These are phyloP conservation scores for Odontocolon sp. DNA, from an alignment of 2,888 invertebrate genomes.

Conservation along the genomic window DNA sequence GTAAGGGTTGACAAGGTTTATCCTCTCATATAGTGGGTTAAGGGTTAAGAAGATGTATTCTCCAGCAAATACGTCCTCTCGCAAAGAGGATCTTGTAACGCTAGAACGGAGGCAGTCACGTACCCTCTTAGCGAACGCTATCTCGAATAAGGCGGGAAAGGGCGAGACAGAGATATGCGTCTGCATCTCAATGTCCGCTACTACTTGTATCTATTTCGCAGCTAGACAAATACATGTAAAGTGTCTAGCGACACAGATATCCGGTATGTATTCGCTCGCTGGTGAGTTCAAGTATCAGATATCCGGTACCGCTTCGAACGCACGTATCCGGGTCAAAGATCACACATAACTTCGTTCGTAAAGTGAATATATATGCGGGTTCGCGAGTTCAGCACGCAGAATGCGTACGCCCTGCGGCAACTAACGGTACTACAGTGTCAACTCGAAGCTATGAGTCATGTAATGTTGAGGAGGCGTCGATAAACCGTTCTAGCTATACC, in stretches of 20 bases:
- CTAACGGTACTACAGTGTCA: slow-evolving; percentile 2
- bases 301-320: background rate
- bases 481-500: background rate
- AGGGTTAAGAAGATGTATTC: too few relatives aligned
- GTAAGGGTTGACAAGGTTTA: too few relatives aligned
- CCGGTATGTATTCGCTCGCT: background rate
- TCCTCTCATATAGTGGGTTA: too few relatives aligned
- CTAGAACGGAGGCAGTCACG: slow-evolving; percentile 13
- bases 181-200: slow-evolving; percentile 40
- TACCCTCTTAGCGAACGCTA: slow-evolving; percentile 36
- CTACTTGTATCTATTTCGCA: background rate
- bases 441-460: slow-evolving; percentile 12
- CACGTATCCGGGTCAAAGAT: slow-evolving; percentile 42
- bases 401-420: slow-evolving; percentile 35
- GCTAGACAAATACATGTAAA: background rate
- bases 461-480: background rate
- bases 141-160: slow-evolving; percentile 4
- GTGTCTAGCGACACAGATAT: background rate
- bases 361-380: background rate
- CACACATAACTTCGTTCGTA: background rate
- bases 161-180: slow-evolving; percentile 21
- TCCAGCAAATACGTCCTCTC: too few relatives aligned
- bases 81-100: background rate
- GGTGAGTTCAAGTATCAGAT: background rate
- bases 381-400: slow-evolving; percentile 38